Evolutionary conservation across 2,797 vertebrate genomes (phyloP), one percentile per base, ranked within the genome.

Genomic region (Argya squamiceps): DNA sequence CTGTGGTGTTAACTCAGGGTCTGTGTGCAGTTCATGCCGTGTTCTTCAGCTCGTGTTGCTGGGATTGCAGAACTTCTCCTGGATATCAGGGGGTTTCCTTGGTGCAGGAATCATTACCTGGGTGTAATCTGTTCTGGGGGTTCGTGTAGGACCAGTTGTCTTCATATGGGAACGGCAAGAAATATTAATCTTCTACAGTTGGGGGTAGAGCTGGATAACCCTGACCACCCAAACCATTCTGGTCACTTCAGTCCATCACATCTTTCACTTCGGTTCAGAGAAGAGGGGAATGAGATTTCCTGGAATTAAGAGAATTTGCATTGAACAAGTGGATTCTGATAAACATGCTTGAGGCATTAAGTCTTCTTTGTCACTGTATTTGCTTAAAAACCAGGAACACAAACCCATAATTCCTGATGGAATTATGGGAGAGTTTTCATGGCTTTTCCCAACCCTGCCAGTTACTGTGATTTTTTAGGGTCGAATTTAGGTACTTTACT

Each of bases 351-450:
- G 30, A 70, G 50, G 21, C 67, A 27, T 27, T 43, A 22, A 65
- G 9, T 30, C 10, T 43, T 84, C 32, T 58, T 86, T 81, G 20
- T 63, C 21, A 22, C 20, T 36, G 8, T n/a, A 15, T 62, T 76
- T 80, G 18, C 36, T 69, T 76, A 39, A 36, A 79, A 89, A 30
- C 14, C 7, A 39, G n/a, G 46, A 36, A 46, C 39, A 76, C 2
- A 9, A 75, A 36, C 11, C n/a, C 12, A 17, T 52, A 58, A 73
- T 47, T 91, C 47, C n/a, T 37, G 4, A 62, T 53, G 27, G 30
- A 39, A 43, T 27, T 41, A 17, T 1, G 8, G 36, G 9, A 0
- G 0, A 49, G 29, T 59, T 52, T 24, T 47, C 9, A 16, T 3
- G 4, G 68, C n/a, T 69, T 79, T 82, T 67, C 17, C 55, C n/a